Conservation (phyloP, 2,113 vertebrate genomes). For the Siphamia tubifer region DNA sequence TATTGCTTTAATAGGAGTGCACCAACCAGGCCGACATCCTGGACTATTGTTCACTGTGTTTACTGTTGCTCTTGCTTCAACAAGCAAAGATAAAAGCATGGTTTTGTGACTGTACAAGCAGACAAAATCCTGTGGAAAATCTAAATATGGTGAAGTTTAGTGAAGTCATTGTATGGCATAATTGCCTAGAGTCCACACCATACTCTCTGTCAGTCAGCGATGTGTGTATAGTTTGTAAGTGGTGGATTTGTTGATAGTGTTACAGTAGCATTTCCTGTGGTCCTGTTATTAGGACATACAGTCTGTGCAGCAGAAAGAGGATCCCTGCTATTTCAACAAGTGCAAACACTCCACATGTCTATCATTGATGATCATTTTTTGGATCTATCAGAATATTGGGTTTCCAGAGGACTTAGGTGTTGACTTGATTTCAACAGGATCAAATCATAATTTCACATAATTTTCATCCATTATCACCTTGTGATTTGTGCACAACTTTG, state of each 20-base stretch:
- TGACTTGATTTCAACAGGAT: too few relatives aligned
- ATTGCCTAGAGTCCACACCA: too few relatives aligned
- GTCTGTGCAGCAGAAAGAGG: constrained; percentile 26
- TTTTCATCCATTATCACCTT: too few relatives aligned
- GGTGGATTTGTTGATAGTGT: constrained; percentile 6
- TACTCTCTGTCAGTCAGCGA: not conserved
- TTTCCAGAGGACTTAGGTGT: too few relatives aligned
- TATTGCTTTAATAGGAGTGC: too few relatives aligned
- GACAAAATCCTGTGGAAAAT: not conserved
- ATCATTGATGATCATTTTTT: not conserved
- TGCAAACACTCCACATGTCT: not conserved
- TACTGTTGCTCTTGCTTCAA: not conserved
- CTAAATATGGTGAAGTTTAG: too few relatives aligned
- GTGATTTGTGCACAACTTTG: too few relatives aligned
- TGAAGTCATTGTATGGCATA: too few relatives aligned
- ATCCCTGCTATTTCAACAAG: constrained; percentile 1
- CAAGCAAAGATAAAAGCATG: not conserved
- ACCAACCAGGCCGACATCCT: not conserved
- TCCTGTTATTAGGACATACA: constrained; percentile 4
- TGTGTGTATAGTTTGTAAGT: not conserved
- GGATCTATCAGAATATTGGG: not conserved
- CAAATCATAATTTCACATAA: too few relatives aligned
- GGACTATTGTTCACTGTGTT: not conserved
- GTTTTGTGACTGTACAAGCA: not conserved
- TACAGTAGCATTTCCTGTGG: not conserved